phyloP scores from a whole-genome alignment of 2,797 vertebrate genomes.

The Halcyon leucocephala region DNA sequence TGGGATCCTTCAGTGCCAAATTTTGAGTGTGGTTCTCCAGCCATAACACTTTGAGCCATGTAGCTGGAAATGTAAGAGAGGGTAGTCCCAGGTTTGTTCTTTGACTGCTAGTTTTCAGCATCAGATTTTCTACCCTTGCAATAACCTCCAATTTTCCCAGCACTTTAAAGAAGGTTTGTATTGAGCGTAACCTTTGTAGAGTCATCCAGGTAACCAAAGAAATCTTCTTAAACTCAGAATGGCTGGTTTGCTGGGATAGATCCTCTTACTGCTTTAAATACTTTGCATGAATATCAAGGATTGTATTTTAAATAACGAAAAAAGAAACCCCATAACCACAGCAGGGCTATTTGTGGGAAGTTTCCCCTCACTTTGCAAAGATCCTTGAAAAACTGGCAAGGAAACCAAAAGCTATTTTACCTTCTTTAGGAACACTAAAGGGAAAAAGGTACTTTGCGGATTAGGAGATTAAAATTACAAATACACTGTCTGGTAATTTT shows the following conservation, averaged over 20 bases:
- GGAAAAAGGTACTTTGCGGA: constrained; percentile 32
- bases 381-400: constrained; percentile 33
- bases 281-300: not conserved
- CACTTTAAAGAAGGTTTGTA: not conserved
- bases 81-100: fast-evolving
- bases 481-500: constrained; percentile 33
- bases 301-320: not conserved
- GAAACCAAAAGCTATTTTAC: constrained; percentile 27
- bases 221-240: not conserved
- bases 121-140: not conserved
- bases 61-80: not conserved
- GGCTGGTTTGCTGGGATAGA: not conserved
- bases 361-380: constrained; percentile 49
- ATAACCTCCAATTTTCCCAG: not conserved
- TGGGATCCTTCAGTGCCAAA: not conserved
- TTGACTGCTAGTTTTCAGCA: not conserved
- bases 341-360: constrained; percentile 25
- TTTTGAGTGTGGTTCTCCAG: not conserved
- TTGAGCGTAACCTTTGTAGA: not conserved
- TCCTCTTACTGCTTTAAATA: not conserved
- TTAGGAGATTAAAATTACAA: constrained; percentile 62
- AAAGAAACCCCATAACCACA: constrained; percentile 4
- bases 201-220: not conserved
- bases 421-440: constrained; percentile 25
- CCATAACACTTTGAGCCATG: not conserved